A percentile compares a stretch with the other conserved stretches of the same genome.
Evolutionary conservation across 2,888 invertebrate species (phyloP).

Genomic region (Epinotia demarniana): DNA sequence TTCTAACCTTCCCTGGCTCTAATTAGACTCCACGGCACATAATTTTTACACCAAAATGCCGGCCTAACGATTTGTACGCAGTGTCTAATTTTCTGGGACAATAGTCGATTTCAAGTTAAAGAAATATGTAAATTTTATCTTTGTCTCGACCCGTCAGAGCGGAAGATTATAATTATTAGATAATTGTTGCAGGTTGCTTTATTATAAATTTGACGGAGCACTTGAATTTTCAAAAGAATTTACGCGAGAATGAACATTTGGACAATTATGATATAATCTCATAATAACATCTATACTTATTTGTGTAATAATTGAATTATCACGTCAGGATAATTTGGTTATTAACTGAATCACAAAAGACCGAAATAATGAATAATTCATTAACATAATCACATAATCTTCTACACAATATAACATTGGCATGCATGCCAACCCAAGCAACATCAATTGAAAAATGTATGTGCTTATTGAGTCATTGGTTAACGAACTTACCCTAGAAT

Average conservation of each 20-base stretch:
- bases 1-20: conserved; percentile 57
- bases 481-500: too few relatives aligned
- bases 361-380: conserved; percentile 13
- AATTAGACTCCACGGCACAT: conserved; percentile 74
- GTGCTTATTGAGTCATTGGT: too few relatives aligned
- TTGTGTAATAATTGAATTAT: conserved; percentile 47
- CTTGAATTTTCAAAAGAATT: conserved; percentile 60
- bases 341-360: neutral
- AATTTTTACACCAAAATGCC: conserved; percentile 75
- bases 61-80: conserved; percentile 69
- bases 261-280: conserved; percentile 35
- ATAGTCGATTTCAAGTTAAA: conserved; percentile 77
- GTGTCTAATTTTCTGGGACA: conserved; percentile 80
- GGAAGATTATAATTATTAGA: conserved; percentile 82
- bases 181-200: conserved; percentile 70
- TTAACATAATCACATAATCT: neutral
- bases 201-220: conserved; percentile 59
- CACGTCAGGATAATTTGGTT: conserved; percentile 19
- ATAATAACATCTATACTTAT: conserved; percentile 49
- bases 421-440: too few relatives aligned
- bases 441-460: too few relatives aligned
- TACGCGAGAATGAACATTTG: conserved; percentile 52
- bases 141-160: conserved; percentile 76
- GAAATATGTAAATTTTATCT: conserved; percentile 81
- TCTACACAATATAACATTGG: too few relatives aligned